Evolutionary conservation across 1,140 invertebrate genomes (phyloP).

Genomic region (Hetaerina americana): DNA sequence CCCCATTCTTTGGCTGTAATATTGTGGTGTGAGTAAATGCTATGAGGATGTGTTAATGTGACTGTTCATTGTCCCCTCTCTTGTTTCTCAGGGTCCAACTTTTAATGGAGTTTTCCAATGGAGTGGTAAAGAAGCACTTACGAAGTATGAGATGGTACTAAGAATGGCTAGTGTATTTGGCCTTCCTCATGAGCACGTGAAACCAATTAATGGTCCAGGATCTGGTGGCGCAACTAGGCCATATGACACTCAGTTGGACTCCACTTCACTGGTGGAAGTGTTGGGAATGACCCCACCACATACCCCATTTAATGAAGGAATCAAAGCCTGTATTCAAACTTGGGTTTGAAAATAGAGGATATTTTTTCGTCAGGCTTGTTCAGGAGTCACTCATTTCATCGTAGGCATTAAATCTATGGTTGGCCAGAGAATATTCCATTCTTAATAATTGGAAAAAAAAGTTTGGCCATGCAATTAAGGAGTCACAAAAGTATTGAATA

Average conservation of each 20-base stretch:
- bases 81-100: conserved; percentile 17
- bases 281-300: conserved; percentile 13
- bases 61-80: not conserved
- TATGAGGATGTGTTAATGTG: not conserved
- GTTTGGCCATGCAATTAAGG: too few relatives aligned
- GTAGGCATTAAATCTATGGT: too few relatives aligned
- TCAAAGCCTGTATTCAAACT: conserved; percentile 23
- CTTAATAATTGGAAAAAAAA: too few relatives aligned
- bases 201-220: conserved; percentile 21
- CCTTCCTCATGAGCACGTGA: conserved; percentile 28
- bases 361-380: too few relatives aligned
- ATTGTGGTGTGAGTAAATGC: too few relatives aligned
- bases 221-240: conserved; percentile 26
- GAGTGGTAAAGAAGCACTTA: conserved; percentile 36
- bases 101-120: conserved; percentile 38
- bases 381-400: too few relatives aligned
- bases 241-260: conserved; percentile 32
- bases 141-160: conserved; percentile 40
- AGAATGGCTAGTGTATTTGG: conserved; percentile 33
- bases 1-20: too few relatives aligned
- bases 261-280: conserved; percentile 24
- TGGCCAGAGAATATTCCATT: too few relatives aligned
- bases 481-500: too few relatives aligned
- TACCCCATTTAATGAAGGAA: conserved; percentile 30
- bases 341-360: conserved; percentile 15